A percentile compares a stretch with the other conserved stretches of the same genome.
Evolutionary conservation across 2,113 vertebrate genomes (phyloP).

Genomic region (Callaeas wilsoni): DNA sequence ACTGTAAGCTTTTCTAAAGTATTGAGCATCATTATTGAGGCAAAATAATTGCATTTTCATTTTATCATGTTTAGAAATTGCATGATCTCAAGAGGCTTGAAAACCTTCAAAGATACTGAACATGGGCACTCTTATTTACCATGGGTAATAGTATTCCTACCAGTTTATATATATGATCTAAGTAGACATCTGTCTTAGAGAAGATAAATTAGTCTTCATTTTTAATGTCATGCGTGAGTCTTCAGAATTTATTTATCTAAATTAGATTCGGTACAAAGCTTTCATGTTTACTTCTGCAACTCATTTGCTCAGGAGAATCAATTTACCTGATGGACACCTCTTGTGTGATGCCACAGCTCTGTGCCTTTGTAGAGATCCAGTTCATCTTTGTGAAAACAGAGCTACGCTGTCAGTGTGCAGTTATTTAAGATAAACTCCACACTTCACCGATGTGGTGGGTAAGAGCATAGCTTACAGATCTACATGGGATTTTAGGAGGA

Average conservation of each 20-base stretch:
- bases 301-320: neutral
- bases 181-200: neutral
- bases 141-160: neutral
- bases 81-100: neutral
- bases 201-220: neutral
- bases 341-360: neutral
- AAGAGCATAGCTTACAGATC: neutral
- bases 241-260: neutral
- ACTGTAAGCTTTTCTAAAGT: neutral
- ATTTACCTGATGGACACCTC: neutral
- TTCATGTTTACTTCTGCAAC: neutral
- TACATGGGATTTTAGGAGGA: neutral
- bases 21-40: neutral
- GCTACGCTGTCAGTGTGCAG: neutral
- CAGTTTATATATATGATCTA: neutral
- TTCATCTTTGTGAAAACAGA: neutral
- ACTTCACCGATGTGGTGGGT: neutral
- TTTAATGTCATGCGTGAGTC: neutral
- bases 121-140: neutral
- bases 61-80: neutral
- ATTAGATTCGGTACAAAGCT: neutral
- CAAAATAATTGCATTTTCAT: neutral
- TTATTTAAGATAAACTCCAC: neutral
- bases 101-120: neutral
- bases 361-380: neutral